Base-by-base conservation (phyloP, 2,888 invertebrate genomes). In the Cordilura impudica region DNA sequence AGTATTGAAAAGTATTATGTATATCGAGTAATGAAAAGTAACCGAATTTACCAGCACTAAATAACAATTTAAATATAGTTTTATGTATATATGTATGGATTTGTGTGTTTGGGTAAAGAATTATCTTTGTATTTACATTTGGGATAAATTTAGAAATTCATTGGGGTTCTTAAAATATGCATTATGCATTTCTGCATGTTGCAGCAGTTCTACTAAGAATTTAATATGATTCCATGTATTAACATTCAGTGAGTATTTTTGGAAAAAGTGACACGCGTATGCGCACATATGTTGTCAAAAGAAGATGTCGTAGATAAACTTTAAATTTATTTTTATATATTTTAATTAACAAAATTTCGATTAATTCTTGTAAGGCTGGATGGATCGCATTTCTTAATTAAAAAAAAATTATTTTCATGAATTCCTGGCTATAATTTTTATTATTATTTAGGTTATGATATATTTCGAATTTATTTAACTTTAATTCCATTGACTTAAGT, bases 241-340 rank as follows among this genome's bases (percentile, higher is more conserved):
- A n/a, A n/a, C n/a, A n/a, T n/a, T n/a, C n/a, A 58, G 21, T 21
- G 43, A 35, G n/a, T 70, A 39, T 70, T 49, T 60, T 26, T 39
- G 18, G 35, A 54, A 35, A 31, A 18, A 60, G 47, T 39, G 63
- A 63, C 72, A 72, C 35, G 54, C 53, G 54, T 54, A 47, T 72
- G 72, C 72, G 63, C 54, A 54, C 72, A 72, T 54, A 72, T 72
- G 71, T 63, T 63, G 63, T 53, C 21, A 72, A 63, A 53, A 51
- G 21, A 7, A 39, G 8, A 39, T 21, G 14, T 23, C 4, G 10
- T 5, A 12, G 35, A 35, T 35, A 12, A 10, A 35, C 12, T 35
- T 35, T 8, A 10, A 7, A 31, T 31, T 31, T 31, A 31, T 8
- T n/a, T n/a, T n/a, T n/a, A n/a, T n/a, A n/a, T n/a, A n/a, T n/a